Conservation (phyloP, 2,888 invertebrate genomes). For the Zygothrica quintamaculata region DNA sequence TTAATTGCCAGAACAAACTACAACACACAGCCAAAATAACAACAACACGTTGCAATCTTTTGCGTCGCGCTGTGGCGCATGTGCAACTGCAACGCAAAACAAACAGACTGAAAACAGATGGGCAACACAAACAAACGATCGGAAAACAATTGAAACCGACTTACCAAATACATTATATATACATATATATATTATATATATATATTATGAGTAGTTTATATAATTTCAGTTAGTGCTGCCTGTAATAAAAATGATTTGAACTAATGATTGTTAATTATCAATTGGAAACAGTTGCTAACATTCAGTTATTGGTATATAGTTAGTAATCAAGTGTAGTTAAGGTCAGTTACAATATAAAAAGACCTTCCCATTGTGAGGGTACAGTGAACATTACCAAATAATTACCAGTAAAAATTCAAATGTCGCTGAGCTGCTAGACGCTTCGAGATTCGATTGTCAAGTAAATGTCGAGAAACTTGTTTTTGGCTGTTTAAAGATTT, state of each 20-base stretch:
- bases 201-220: no score
- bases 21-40: slow-evolving; percentile 11
- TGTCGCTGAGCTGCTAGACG: slow-evolving; percentile 25
- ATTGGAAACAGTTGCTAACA: no score
- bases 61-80: slow-evolving; percentile 33
- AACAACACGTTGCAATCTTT: slow-evolving; percentile 48
- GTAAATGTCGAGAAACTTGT: slow-evolving; percentile 64
- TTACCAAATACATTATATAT: no score
- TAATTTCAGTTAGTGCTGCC: no score
- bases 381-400: slow-evolving; percentile 28
- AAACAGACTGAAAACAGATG: slow-evolving; percentile 25
- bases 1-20: slow-evolving; percentile 61
- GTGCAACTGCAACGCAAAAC: slow-evolving; percentile 41
- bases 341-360: neutral
- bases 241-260: no score
- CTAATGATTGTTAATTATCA: no score
- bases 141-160: no score
- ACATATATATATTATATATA: no score
- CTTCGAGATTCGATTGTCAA: slow-evolving; percentile 44
- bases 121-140: no score
- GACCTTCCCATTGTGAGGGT: slow-evolving; percentile 9
- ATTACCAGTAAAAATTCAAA: slow-evolving; percentile 28
- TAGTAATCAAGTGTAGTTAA: no score
- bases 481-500: slow-evolving; percentile 40
- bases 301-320: no score